Evolutionary conservation across 1,140 invertebrate genomes (phyloP), one percentile per base, ranked within the genome.

Genomic region (Drosophila obscura): DNA sequence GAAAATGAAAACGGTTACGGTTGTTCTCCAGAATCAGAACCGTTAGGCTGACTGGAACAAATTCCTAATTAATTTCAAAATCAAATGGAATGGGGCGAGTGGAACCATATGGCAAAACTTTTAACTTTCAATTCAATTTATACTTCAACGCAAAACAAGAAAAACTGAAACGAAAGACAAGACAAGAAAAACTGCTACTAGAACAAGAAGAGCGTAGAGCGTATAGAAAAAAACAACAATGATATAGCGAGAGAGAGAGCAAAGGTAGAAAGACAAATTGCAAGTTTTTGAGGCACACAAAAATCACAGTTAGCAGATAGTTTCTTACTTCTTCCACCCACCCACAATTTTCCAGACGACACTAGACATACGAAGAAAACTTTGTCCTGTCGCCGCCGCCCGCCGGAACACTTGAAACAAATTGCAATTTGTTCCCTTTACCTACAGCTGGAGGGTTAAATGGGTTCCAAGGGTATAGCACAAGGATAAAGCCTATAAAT

Each of bases 251-350:
- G 28, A 43, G 50, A 49, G 53, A 55, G 35, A 51, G 48, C 53
- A 75, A 67, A 76, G 73, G 73, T 74, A 63, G 66, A 62, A 84
- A 80, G 80, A 84, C 77, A 85, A 85, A 85, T 85, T 85, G 75
- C 61, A 85, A 85, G 68, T 81, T 83, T 84, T 83, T 78, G 49
- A 61, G 61, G 48, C 69, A 76, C 69, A 76, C 62, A 56, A 56
- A 80, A 83, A 83, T 83, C 80, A 84, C 72, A 73, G 72, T 76
- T 76, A 76, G 77, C 62, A 85, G 67, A 83, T 83, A 83, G 80
- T 85, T 83, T 84, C 48, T 60, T 46, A 50, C 59, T 43, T 16
- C 39, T 9, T n/a, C 58, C 8, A 22, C 31, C 22, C 44, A 26
- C 15, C 5, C 15, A 6, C 19, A 6, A 22, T 39, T 6, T 9